These are phyloP conservation scores for Myotis daubentonii DNA, from an alignment of 2,797 vertebrate genomes.

Conservation along the genomic window DNA sequence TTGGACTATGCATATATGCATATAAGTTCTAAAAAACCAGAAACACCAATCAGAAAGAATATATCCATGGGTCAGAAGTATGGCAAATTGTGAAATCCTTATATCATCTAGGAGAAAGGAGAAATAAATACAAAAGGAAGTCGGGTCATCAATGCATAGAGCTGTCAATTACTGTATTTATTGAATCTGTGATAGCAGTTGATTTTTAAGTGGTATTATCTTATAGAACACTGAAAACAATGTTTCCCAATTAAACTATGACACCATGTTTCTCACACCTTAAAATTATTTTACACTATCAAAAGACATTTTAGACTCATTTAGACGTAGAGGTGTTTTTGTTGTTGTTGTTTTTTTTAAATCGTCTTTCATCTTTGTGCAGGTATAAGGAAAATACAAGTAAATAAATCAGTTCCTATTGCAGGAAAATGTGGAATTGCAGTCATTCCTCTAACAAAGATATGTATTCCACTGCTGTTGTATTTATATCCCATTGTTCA, in stretches of 20 bases:
- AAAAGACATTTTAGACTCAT: neutral
- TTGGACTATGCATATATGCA: no score
- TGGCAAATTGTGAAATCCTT: neutral
- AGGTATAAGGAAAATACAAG: neutral
- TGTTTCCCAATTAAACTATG: neutral
- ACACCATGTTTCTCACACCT: neutral
- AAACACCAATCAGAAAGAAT: no score
- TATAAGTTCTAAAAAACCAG: no score
- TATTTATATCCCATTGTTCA: neutral
- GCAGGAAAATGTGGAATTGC: neutral
- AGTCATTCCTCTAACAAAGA: neutral
- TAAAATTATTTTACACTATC: neutral
- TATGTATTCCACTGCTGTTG: neutral
- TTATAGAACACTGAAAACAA: neutral
- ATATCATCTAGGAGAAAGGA: neutral
- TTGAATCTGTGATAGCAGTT: neutral
- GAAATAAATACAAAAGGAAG: neutral
- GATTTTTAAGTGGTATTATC: neutral
- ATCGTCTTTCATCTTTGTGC: neutral
- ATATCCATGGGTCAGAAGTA: neutral
- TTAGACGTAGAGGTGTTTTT: neutral
- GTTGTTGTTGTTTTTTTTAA: neutral
- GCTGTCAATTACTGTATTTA: neutral
- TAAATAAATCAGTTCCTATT: neutral
- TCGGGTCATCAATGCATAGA: neutral